phyloP scores from a whole-genome alignment of 1,140 invertebrate species.

The Helicorthomorpha holstii region DNA sequence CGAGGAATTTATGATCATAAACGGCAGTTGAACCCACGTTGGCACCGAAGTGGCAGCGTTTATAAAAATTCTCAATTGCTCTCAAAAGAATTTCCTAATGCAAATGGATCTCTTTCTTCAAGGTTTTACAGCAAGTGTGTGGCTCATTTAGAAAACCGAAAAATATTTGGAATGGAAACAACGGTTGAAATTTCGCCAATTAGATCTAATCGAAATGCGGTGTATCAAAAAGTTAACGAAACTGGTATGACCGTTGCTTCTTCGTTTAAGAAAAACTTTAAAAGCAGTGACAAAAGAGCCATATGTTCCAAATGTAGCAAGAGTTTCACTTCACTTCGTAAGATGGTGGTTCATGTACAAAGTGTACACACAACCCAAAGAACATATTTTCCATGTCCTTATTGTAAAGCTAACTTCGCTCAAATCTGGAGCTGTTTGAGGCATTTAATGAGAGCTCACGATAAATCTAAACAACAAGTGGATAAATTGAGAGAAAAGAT shows the following conservation, averaged over 20 bases:
- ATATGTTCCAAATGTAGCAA: slow-evolving; percentile 18
- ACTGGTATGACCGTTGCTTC: neutral
- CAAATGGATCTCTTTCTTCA: too few species aligned
- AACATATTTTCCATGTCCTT: slow-evolving; percentile 22
- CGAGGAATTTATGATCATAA: too few species aligned
- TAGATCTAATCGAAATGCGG: neutral
- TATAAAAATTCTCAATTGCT: too few species aligned
- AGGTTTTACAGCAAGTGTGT: too few species aligned
- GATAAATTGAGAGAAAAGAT: slow-evolving; percentile 19
- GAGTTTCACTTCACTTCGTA: slow-evolving; percentile 17
- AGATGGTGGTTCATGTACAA: slow-evolving; percentile 22
- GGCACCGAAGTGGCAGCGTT: too few species aligned
- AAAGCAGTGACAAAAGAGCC: slow-evolving; percentile 9
- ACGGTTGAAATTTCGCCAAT: neutral
- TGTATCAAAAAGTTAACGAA: neutral
- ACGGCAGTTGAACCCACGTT: too few species aligned
- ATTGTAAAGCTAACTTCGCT: slow-evolving; percentile 22
- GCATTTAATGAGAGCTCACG: slow-evolving; percentile 22
- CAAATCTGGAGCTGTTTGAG: slow-evolving; percentile 22
- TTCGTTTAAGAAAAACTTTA: neutral
- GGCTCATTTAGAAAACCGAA: neutral
- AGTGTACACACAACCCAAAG: slow-evolving; percentile 19
- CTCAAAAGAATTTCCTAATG: too few species aligned
- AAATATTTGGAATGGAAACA: neutral
- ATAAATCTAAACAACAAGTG: slow-evolving; percentile 21